A percentile compares a stretch with the other conserved stretches of the same genome.
phyloP scores from a whole-genome alignment of 2,113 vertebrate genomes.

The Mustelus asterias region DNA sequence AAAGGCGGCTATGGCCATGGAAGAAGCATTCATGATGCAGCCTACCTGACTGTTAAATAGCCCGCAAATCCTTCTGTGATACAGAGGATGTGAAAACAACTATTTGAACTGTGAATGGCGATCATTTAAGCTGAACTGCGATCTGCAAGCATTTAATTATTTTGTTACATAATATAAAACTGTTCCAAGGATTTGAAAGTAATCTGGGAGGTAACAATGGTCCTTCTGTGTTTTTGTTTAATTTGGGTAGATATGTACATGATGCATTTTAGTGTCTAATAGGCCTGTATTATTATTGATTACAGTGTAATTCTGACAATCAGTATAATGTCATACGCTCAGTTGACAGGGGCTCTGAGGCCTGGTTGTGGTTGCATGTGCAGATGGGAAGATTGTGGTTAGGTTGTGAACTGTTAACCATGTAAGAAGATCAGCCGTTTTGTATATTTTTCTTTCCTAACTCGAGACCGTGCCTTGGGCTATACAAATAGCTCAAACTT shows the following conservation, averaged over 20 bases:
- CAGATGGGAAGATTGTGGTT: conserved; percentile 52
- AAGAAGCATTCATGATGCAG: not conserved
- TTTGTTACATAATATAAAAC: conserved; percentile 12
- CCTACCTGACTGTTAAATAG: not conserved
- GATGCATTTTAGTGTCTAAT: conserved; percentile 8
- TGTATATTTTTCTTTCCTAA: conserved; percentile 43
- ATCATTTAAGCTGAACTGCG: not conserved
- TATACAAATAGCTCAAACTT: conserved; percentile 42
- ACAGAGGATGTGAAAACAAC: not conserved
- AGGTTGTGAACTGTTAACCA: conserved; percentile 49
- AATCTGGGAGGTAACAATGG: not conserved
- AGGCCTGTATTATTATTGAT: conserved; percentile 53
- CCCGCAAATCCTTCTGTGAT: not conserved
- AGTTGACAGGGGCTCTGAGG: conserved; percentile 52
- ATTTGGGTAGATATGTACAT: conserved; percentile 1
- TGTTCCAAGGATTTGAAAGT: not conserved
- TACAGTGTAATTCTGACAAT: conserved; percentile 59
- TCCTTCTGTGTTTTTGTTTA: conserved; percentile 14
- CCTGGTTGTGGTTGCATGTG: conserved; percentile 59
- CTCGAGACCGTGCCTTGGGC: conserved; percentile 44
- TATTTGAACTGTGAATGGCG: not conserved
- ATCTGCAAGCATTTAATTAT: not conserved
- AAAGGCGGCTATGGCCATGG: not conserved
- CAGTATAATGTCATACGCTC: conserved; percentile 52
- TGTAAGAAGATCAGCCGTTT: conserved; percentile 53